Conservation (phyloP, 2,888 invertebrate genomes). For the Scelioninae gen. 2 region DNA sequence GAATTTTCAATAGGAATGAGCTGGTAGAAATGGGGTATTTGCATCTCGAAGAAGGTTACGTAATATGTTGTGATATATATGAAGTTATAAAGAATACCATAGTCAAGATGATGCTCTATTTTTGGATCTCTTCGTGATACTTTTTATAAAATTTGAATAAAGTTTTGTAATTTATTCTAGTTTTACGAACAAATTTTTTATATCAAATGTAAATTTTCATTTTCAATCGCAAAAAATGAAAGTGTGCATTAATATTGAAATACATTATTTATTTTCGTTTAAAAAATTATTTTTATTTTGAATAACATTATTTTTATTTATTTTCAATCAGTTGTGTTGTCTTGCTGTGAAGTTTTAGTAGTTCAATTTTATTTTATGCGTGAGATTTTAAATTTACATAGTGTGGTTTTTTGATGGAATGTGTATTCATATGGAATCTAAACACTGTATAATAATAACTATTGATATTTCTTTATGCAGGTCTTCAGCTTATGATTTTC, state of each 20-base stretch:
- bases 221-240: too few species aligned
- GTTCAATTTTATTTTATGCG: too few species aligned
- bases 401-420: not conserved
- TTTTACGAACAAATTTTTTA: not conserved
- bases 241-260: not conserved
- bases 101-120: not conserved
- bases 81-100: not conserved
- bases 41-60: not conserved
- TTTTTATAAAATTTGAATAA: not conserved
- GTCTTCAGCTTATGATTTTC: slow-evolving; percentile 87
- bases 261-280: not conserved
- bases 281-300: not conserved
- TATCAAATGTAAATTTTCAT: too few species aligned
- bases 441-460: not conserved
- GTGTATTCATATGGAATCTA: too few species aligned
- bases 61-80: not conserved
- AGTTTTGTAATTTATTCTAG: not conserved
- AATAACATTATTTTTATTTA: not conserved
- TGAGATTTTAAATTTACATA: not conserved
- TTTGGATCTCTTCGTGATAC: slow-evolving; percentile 1
- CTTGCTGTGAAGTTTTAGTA: not conserved
- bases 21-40: not conserved
- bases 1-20: slow-evolving; percentile 21
- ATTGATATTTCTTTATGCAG: slow-evolving; percentile 57
- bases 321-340: not conserved